A percentile compares a stretch with the other conserved stretches of the same genome.
These are phyloP conservation scores for Cerceris ruficornis DNA, from an alignment of 2,888 invertebrate species.

Conservation along the genomic window DNA sequence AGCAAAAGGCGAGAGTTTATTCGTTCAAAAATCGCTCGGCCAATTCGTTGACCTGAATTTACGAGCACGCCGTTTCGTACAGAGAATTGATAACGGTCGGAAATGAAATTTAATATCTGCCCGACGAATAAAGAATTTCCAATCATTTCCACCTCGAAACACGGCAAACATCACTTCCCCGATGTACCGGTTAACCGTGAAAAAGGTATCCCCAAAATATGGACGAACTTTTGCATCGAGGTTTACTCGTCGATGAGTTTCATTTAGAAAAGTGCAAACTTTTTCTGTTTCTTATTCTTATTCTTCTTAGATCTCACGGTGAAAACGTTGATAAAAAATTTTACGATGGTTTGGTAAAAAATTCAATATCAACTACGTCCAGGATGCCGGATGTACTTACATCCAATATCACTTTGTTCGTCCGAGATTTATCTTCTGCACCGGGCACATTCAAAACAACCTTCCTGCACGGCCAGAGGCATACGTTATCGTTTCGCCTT, in stretches of 20 bases:
- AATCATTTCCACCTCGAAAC: neutral
- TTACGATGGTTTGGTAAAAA: constrained; percentile 5
- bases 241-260: neutral
- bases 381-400: constrained; percentile 31
- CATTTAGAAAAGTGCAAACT: neutral
- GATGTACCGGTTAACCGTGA: neutral
- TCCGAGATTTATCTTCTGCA: constrained; percentile 41
- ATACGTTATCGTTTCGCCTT: constrained; percentile 40
- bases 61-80: constrained; percentile 22
- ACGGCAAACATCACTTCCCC: neutral
- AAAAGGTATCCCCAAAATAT: neutral
- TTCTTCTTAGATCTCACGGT: too few relatives aligned
- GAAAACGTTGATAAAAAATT: neutral
- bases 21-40: constrained; percentile 4
- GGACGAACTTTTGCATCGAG: neutral
- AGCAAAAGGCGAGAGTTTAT: constrained; percentile 8
- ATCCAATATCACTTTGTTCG: constrained; percentile 36
- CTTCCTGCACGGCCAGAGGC: constrained; percentile 31
- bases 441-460: constrained; percentile 17
- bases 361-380: constrained; percentile 36
- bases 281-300: too few relatives aligned
- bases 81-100: constrained; percentile 27
- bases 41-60: constrained; percentile 30
- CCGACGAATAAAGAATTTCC: neutral
- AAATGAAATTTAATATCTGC: constrained; percentile 34